Conservation (phyloP, 2,113 vertebrate genomes). For the Aramus guarauna region DNA sequence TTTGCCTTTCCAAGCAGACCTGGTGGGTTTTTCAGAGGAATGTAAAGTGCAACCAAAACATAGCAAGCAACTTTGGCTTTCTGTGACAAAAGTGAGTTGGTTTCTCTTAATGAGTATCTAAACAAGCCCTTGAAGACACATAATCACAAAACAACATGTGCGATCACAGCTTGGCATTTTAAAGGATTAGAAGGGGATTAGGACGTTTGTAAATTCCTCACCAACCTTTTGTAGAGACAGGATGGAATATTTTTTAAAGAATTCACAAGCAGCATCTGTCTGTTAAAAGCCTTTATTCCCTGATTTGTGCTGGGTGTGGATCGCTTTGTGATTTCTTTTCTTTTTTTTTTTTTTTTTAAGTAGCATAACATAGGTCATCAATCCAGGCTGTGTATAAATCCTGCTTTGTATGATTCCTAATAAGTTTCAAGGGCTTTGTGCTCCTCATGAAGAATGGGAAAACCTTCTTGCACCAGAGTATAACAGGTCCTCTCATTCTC, state of each 20-base stretch:
- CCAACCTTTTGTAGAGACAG: constrained; percentile 32
- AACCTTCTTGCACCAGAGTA: not conserved
- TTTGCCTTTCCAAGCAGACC: not conserved
- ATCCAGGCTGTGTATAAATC: not conserved
- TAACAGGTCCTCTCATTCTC: constrained; percentile 2
- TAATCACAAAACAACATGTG: not conserved
- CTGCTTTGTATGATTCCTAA: not conserved
- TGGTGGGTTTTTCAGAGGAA: not conserved
- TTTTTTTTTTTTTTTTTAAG: not conserved
- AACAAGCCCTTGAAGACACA: not conserved
- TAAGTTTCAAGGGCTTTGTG: not conserved
- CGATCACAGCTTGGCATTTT: not conserved
- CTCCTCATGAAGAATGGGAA: not conserved
- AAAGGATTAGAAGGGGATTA: constrained; percentile 47
- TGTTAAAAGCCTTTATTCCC: constrained; percentile 15
- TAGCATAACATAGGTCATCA: not conserved
- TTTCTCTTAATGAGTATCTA: not conserved
- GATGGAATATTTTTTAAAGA: constrained; percentile 36
- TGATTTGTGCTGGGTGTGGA: constrained; percentile 6
- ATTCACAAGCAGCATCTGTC: not conserved
- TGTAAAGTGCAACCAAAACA: not conserved
- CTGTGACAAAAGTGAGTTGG: not conserved
- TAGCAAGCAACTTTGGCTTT: not conserved
- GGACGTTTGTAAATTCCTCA: constrained; percentile 41
- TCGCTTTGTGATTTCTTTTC: not conserved